A percentile compares a stretch with the other conserved stretches of the same genome.
Conservation (phyloP, 1,140 invertebrate species). For the Ruditapes philippinarum region DNA sequence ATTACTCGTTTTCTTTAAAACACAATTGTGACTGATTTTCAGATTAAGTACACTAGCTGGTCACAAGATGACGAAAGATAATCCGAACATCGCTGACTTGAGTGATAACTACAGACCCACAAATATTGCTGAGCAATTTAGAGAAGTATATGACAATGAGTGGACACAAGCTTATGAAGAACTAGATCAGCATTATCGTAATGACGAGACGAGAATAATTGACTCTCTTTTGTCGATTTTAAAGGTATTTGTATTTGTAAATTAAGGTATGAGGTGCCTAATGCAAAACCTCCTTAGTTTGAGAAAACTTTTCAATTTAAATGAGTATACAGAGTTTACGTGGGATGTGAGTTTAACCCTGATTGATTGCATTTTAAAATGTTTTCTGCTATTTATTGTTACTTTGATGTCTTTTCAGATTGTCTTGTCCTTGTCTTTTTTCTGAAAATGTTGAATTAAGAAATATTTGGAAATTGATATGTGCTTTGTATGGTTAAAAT, state of each 20-base stretch:
- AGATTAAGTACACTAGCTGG: slow-evolving; percentile 60
- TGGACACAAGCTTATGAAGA: slow-evolving; percentile 45
- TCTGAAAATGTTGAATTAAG: too few species aligned
- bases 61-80: slow-evolving; percentile 5
- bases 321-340: too few species aligned
- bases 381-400: too few species aligned
- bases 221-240: background rate
- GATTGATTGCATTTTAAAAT: too few species aligned
- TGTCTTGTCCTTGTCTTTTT: too few species aligned
- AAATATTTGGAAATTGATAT: too few species aligned
- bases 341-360: too few species aligned
- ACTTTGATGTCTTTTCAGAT: too few species aligned
- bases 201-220: background rate
- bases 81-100: slow-evolving; percentile 58
- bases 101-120: slow-evolving; percentile 62
- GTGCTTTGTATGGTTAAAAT: too few species aligned
- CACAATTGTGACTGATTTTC: background rate
- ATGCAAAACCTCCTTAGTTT: too few species aligned
- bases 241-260: background rate
- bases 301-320: too few species aligned
- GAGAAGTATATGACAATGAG: slow-evolving; percentile 54
- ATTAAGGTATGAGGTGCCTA: background rate
- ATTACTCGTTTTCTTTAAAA: too few species aligned
- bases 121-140: slow-evolving; percentile 57
- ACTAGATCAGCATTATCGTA: background rate